Base-by-base conservation (phyloP, 2,888 invertebrate genomes). In the Andrena marginata region DNA sequence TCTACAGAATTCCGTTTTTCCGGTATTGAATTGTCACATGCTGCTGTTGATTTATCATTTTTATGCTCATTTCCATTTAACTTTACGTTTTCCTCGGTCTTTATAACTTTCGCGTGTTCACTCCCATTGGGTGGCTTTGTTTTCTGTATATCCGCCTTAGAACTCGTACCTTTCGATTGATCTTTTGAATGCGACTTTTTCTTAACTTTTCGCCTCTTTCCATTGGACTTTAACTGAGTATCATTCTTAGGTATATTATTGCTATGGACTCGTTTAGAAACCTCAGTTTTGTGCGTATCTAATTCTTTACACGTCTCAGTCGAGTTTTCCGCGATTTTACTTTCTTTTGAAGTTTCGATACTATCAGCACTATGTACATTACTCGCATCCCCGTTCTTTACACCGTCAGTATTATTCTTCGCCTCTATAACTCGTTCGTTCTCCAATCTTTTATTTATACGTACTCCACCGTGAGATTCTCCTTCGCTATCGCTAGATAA, bases 401-500 rank as follows among this genome's bases (percentile, higher is more conserved):
- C 33, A 49, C 20, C 31, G 5, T 49, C 20, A n/a, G 63, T 35
- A n/a, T 71, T 78, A 63, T 77, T 77, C 65, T 85, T 77, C 29
- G 31, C 48, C 70, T 84, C 83, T 20, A 74, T 63, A 63, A 82
- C 70, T 72, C 85, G 80, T 81, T 89, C 86, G 49, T 85, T 88
- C 33, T 89, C 74, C 6, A 85, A 73, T 68, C 80, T 84, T 68
- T 90, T 83, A 78, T 87, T 90, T 64, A 82, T 75, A 16, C 77
- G 71, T 60, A 80, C 42, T 5, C 83, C 77, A 4, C 75, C 70
- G 48, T 85, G 77, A 7, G 68, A 35, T 64, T 91, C 92, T 13
- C 59, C 84, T 68, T 92, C 94, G 65, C 92, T 92, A 3, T 93
- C 94, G 60, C 92, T 93, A 1, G 94, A 94, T 8, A 94, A 76